Evolutionary conservation across 1,140 invertebrate genomes (phyloP).

Genomic region (Listronotus bonariensis): DNA sequence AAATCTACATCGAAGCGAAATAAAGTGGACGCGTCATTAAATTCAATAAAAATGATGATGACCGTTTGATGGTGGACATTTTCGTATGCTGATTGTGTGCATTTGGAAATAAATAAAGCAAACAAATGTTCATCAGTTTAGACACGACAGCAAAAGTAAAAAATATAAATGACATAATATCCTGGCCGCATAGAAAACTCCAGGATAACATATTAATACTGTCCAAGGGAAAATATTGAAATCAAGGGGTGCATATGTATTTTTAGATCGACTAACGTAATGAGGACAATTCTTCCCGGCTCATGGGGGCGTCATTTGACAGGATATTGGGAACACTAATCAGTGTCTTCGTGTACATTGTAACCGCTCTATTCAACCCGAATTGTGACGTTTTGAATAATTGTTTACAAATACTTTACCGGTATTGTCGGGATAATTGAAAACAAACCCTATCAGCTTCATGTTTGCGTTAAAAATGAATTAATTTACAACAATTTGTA

Average conservation of each 20-base stretch:
- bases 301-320: slow-evolving; percentile 47
- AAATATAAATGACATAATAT: slow-evolving; percentile 50
- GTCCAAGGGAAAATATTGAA: slow-evolving; percentile 49
- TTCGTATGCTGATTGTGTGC: slow-evolving; percentile 36
- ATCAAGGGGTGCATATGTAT: slow-evolving; percentile 54
- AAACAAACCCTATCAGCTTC: slow-evolving; percentile 27
- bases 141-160: slow-evolving; percentile 41
- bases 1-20: slow-evolving; percentile 34
- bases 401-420: slow-evolving; percentile 31
- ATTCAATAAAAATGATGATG: slow-evolving; percentile 47
- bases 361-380: slow-evolving; percentile 35
- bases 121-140: slow-evolving; percentile 41
- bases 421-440: slow-evolving; percentile 34
- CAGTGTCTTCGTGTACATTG: slow-evolving; percentile 46
- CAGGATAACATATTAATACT: slow-evolving; percentile 51
- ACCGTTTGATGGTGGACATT: slow-evolving; percentile 40
- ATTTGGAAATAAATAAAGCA: slow-evolving; percentile 42
- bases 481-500: slow-evolving; percentile 4
- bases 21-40: slow-evolving; percentile 40
- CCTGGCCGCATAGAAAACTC: slow-evolving; percentile 44
- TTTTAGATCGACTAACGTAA: slow-evolving; percentile 47
- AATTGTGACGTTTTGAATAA: slow-evolving; percentile 40
- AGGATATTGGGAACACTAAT: slow-evolving; percentile 54
- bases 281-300: slow-evolving; percentile 50
- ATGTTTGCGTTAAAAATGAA: slow-evolving; percentile 9